These are phyloP conservation scores for Pogoniulus pusillus DNA, from an alignment of 2,797 vertebrate species.

Conservation along the genomic window DNA sequence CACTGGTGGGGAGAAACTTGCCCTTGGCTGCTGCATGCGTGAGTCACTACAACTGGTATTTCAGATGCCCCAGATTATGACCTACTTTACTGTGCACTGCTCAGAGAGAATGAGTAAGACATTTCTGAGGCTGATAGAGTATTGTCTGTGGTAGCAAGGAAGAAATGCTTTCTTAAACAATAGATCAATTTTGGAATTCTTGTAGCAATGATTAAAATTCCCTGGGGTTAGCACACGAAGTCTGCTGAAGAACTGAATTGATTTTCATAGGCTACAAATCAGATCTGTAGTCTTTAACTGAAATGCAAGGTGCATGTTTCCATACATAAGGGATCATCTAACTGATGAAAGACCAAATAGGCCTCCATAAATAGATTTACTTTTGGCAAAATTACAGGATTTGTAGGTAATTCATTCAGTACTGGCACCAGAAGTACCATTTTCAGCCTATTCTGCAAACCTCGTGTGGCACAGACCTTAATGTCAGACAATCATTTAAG, in stretches of 20 bases:
- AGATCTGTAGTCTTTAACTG: not conserved
- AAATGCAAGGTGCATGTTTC: not conserved
- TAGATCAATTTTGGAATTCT: constrained; percentile 28
- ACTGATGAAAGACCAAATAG: constrained; percentile 18
- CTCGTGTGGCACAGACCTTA: not conserved
- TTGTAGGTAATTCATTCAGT: not conserved
- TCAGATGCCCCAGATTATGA: constrained; percentile 50
- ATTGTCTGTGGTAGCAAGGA: not conserved
- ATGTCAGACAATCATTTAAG: constrained; percentile 1
- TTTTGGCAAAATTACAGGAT: constrained; percentile 45
- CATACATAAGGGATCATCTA: constrained; percentile 8
- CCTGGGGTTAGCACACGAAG: not conserved
- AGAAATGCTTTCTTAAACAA: constrained; percentile 35
- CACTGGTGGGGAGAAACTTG: not conserved
- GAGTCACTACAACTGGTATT: constrained; percentile 1
- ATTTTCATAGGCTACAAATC: constrained; percentile 48
- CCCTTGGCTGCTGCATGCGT: not conserved
- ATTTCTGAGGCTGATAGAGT: not conserved
- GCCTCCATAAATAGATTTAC: constrained; percentile 24
- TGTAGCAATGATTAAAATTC: constrained; percentile 40
- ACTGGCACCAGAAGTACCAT: not conserved
- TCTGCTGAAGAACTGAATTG: constrained; percentile 4
- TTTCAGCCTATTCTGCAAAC: constrained; percentile 17
- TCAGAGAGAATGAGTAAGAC: constrained; percentile 3
- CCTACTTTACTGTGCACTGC: constrained; percentile 29